phyloP scores from a whole-genome alignment of 1,140 invertebrate genomes.

The Rhopalosiphum padi region DNA sequence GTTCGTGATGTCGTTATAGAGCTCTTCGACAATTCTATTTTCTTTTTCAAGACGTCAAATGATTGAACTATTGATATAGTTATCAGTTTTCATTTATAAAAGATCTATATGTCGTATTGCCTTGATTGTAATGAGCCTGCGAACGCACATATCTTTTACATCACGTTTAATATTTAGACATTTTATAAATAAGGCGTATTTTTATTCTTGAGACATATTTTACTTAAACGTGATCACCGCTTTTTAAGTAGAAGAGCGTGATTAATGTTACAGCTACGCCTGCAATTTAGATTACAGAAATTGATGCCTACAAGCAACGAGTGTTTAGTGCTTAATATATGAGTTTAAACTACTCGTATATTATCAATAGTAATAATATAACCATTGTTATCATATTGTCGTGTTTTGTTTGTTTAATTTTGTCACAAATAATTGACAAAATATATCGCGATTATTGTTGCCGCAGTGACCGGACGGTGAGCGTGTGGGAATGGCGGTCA shows the following conservation, averaged over 20 bases:
- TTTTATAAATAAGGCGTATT: background rate
- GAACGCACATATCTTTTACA: background rate
- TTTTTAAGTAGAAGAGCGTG: background rate
- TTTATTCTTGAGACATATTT: no score
- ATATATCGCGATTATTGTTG: constrained; percentile 52
- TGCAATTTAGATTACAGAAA: background rate
- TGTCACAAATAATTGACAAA: background rate
- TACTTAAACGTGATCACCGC: background rate
- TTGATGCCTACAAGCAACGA: background rate
- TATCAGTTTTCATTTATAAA: background rate
- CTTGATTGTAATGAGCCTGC: background rate
- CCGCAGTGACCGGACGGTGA: constrained; percentile 71
- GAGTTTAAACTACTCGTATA: background rate
- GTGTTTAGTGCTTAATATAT: background rate
- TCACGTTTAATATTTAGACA: background rate
- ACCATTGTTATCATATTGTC: background rate
- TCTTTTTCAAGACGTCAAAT: no score
- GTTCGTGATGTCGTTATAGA: constrained; percentile 56
- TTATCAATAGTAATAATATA: no score
- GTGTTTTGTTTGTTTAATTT: background rate
- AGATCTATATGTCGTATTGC: background rate
- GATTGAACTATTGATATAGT: background rate
- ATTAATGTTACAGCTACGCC: background rate
- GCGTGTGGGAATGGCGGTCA: constrained; percentile 71
- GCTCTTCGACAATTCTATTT: background rate